A percentile compares a stretch with the other conserved stretches of the same genome.
These are phyloP conservation scores for Ceyx cyanopectus DNA, from an alignment of 2,113 vertebrate genomes.

Conservation along the genomic window DNA sequence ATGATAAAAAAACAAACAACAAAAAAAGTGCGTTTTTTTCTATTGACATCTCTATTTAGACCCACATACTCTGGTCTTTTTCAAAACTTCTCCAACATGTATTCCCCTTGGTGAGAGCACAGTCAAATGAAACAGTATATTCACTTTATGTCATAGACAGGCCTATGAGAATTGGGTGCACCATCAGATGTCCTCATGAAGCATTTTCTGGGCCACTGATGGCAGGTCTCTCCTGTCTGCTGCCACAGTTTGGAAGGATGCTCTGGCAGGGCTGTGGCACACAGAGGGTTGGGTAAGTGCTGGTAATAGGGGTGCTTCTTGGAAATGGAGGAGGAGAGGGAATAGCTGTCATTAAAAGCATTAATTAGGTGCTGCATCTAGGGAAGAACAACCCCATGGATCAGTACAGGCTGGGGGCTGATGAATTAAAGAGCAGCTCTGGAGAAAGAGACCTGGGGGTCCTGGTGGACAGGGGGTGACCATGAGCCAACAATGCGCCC, in stretches of 20 bases:
- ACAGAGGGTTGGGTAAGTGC: accelerated
- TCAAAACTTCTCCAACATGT: background rate
- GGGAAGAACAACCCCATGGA: too few relatives aligned
- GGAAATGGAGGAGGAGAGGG: background rate
- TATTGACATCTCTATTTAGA: background rate
- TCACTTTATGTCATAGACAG: background rate
- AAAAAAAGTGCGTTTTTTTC: background rate
- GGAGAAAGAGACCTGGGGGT: too few relatives aligned
- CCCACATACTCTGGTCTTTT: background rate
- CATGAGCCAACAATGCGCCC: too few relatives aligned
- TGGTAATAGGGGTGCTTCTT: background rate
- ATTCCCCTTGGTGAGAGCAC: background rate
- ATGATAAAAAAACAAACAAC: background rate
- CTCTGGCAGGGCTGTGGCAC: accelerated
- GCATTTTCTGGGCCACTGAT: background rate
- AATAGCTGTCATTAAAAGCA: background rate
- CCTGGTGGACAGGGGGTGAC: too few relatives aligned
- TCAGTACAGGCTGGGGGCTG: too few relatives aligned
- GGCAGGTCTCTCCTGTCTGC: background rate
- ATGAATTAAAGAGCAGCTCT: too few relatives aligned
- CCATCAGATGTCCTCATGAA: accelerated
- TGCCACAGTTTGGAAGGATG: background rate
- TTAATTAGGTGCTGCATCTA: background rate
- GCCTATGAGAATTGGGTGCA: background rate
- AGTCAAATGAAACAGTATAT: background rate